Conservation (phyloP, 1,140 invertebrate genomes). For the Papilio aristodemus region DNA sequence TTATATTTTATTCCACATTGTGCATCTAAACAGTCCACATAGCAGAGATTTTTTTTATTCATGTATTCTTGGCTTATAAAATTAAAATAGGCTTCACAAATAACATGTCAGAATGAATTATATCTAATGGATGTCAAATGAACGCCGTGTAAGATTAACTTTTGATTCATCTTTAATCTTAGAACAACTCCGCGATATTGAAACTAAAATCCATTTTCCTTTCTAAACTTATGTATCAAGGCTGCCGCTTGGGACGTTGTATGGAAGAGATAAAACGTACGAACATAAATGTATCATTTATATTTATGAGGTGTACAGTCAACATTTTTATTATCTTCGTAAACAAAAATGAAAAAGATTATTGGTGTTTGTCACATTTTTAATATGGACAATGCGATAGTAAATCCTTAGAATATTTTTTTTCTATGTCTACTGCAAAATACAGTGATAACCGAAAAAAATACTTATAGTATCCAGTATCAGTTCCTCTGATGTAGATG, state of each 20-base stretch:
- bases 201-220: background rate
- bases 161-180: background rate
- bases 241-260: background rate
- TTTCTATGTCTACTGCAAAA: too few relatives aligned
- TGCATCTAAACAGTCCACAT: too few relatives aligned
- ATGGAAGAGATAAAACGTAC: background rate
- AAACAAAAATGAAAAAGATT: background rate
- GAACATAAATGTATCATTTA: background rate
- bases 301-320: constrained; percentile 6
- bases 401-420: background rate
- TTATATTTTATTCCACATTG: too few relatives aligned
- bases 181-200: background rate
- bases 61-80: background rate
- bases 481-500: too few relatives aligned
- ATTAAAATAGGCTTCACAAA: background rate
- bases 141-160: background rate
- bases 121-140: background rate
- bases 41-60: too few relatives aligned
- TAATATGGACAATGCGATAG: background rate
- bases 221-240: background rate
- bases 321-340: constrained; percentile 2
- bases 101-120: background rate
- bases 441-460: too few relatives aligned
- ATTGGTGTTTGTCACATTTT: background rate
- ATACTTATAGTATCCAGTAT: too few relatives aligned